Percentiles rank a stretch among this genome's conserved stretches.
Conservation (phyloP, 2,797 vertebrate genomes). For the Lepus oiostolus region DNA sequence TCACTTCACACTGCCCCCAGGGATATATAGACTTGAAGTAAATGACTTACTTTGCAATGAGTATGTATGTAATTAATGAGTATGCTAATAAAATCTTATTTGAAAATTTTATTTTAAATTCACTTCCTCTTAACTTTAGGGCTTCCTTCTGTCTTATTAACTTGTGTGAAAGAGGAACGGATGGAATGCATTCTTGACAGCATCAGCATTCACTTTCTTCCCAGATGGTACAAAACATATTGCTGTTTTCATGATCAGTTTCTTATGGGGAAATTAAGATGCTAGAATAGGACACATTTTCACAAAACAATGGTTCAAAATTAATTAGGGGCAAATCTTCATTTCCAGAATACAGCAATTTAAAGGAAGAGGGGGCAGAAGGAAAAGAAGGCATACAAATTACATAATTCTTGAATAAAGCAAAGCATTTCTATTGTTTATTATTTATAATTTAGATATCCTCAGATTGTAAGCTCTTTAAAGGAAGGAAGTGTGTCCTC, state of each 20-base stretch:
- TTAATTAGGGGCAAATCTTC: background rate
- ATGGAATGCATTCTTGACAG: background rate
- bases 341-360: constrained; percentile 3
- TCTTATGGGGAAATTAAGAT: constrained; percentile 62
- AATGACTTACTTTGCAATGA: background rate
- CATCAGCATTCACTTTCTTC: constrained; percentile 17
- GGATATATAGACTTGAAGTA: background rate
- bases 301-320: constrained; percentile 11
- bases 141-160: background rate
- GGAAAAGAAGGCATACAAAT: background rate
- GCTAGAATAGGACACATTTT: background rate
- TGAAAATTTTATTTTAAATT: background rate
- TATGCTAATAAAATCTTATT: background rate
- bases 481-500: background rate
- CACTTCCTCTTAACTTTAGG: background rate
- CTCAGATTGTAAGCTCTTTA: background rate
- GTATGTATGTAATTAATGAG: background rate
- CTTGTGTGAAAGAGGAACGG: background rate
- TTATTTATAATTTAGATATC: constrained; percentile 11
- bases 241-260: constrained; percentile 23
- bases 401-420: background rate
- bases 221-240: background rate
- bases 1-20: background rate
- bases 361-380: background rate
- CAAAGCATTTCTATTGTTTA: background rate